Conservation (phyloP, 2,113 vertebrate species). For the Prochilodus magdalenae region DNA sequence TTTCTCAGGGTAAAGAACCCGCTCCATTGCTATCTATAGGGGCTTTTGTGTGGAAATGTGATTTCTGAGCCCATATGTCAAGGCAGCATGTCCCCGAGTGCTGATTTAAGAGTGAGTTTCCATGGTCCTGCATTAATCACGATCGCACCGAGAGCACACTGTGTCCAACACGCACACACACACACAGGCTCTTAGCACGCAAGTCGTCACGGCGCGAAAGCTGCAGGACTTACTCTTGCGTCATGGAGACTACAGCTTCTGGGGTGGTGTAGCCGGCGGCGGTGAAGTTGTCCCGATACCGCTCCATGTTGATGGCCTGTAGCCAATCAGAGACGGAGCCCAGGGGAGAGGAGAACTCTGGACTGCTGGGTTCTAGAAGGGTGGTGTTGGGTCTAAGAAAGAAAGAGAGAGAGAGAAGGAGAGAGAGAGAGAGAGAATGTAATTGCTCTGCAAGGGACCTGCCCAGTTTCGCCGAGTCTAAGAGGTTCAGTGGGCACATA, state of each 20-base stretch:
- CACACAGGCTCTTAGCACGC: neutral
- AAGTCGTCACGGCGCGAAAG: neutral
- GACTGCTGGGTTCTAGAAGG: conserved; percentile 91
- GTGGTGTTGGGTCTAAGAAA: conserved; percentile 84
- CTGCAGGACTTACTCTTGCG: conserved; percentile 93
- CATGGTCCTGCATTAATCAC: conserved; percentile 39
- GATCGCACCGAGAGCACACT: neutral
- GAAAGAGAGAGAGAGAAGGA: neutral
- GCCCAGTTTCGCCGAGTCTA: conserved; percentile 32
- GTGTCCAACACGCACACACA: conserved; percentile 21
- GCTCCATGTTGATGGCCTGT: conserved; percentile 94
- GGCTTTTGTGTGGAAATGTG: conserved; percentile 13
- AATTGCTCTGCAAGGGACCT: neutral
- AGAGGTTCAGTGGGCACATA: conserved; percentile 27
- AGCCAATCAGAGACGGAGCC: conserved; percentile 93
- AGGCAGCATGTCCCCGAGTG: neutral
- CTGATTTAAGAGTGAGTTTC: conserved; percentile 28
- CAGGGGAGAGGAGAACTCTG: conserved; percentile 88
- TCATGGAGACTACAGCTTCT: conserved; percentile 93
- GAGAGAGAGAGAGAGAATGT: conserved; percentile 38
- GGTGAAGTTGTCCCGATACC: conserved; percentile 96
- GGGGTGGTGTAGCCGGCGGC: conserved; percentile 94
- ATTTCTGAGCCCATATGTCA: conserved; percentile 25
- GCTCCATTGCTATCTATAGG: conserved; percentile 9
- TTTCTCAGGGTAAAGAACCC: neutral